Evolutionary conservation across 2,797 vertebrate genomes (phyloP), one percentile per base, ranked within the genome.

Genomic region (Fistularia commersonii): DNA sequence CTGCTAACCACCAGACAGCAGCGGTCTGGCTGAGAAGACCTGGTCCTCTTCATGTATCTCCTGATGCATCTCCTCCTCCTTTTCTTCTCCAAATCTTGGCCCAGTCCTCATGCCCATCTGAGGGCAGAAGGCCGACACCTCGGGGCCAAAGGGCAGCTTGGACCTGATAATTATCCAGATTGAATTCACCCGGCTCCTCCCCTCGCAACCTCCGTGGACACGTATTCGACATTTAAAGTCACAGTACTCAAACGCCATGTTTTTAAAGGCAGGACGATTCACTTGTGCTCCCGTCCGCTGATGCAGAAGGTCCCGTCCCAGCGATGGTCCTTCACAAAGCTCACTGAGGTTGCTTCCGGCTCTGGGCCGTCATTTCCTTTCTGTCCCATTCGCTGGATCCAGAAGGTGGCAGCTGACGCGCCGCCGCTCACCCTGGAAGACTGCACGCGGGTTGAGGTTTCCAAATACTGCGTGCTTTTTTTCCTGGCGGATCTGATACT

Each of bases 161-260:
- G 66, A 84, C 80, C 74, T 61, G 49, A 73, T 83, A 80, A 84
- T 79, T 83, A 69, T 72, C 72, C 71, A 79, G 81, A 87, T 87
- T 84, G 77, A 85, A 77, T 79, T 77, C 80, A 79, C 67, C 79
- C 82, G 83, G 65, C 47, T 41, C 50, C 11, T 76, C 53, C 54
- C 51, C 46, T 52, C 11, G 3, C 48, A 55, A 61, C 50, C 49
- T 45, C 12, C 56, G 51, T 61, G 67, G 61, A 69, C 70, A 50
- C 63, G 74, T 54, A 73, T 77, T 69, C 76, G 51, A 77, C 50
- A 61, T 13, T 11, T 61, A 57, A 47, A 57, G 51, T 67, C 68
- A 72, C 70, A 57, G 49, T 73, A 53, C 66, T 48, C 62, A 31
- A 43, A 47, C 61, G 76, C 79, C 58, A 52, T 64, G 80, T 81